Conservation (phyloP, 2,888 invertebrate genomes). For the Calliphora vomitoria region DNA sequence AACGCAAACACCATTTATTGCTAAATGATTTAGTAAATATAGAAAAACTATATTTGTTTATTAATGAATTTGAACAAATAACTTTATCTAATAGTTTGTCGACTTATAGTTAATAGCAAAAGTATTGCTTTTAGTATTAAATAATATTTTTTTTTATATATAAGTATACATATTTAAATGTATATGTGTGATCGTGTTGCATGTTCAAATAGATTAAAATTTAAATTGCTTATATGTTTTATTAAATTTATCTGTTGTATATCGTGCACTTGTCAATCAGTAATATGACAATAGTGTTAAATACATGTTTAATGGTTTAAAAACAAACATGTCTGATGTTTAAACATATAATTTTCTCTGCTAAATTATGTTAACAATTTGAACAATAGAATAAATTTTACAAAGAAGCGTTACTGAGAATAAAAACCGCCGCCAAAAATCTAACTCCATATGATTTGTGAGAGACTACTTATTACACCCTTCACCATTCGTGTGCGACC, state of each 20-base stretch:
- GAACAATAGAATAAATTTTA: no score
- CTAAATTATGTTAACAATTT: no score
- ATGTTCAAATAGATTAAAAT: neutral
- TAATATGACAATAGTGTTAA: neutral
- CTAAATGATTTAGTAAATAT: slow-evolving; percentile 20
- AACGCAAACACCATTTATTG: neutral
- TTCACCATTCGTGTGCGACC: no score
- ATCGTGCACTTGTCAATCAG: neutral
- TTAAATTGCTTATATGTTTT: neutral
- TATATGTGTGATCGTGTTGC: neutral
- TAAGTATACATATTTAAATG: neutral
- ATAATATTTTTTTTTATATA: no score
- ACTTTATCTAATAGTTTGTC: neutral
- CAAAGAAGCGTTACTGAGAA: no score
- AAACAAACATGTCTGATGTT: no score
- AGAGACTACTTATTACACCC: no score
- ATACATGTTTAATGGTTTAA: neutral
- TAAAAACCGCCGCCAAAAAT: no score
- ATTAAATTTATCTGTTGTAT: no score
- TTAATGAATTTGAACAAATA: neutral
- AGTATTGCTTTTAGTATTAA: neutral
- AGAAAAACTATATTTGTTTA: neutral
- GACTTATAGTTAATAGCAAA: neutral
- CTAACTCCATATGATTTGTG: no score
- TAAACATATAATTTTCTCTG: no score